A percentile compares a stretch with the other conserved stretches of the same genome.
phyloP scores from a whole-genome alignment of 1,140 invertebrate species.

The Cydia fagiglandana region DNA sequence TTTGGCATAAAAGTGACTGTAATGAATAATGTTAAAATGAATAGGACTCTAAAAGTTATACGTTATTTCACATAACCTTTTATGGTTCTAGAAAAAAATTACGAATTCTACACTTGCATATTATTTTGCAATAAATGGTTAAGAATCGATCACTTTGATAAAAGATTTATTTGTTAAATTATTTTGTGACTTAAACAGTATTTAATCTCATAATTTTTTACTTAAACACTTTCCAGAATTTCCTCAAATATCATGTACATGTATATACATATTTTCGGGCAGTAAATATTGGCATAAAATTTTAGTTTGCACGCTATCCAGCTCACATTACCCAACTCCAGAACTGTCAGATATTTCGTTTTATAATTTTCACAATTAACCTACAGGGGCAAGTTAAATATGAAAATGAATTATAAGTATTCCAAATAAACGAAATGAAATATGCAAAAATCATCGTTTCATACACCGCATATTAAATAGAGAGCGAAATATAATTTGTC shows the following conservation, averaged over 20 bases:
- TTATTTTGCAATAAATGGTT: too few species aligned
- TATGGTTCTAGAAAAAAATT: too few species aligned
- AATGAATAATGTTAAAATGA: not conserved
- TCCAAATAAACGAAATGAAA: constrained; percentile 8
- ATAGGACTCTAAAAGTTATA: too few species aligned
- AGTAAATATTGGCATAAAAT: not conserved
- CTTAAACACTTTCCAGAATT: not conserved
- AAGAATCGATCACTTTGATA: too few species aligned
- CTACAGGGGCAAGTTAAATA: not conserved
- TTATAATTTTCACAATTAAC: not conserved
- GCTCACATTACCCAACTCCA: not conserved
- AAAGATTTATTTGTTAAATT: too few species aligned
- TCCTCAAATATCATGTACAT: not conserved
- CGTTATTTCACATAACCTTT: too few species aligned
- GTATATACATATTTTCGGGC: not conserved
- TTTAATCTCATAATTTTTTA: too few species aligned
- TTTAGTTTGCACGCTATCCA: not conserved
- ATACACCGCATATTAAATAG: constrained; percentile 35
- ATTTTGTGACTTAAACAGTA: too few species aligned
- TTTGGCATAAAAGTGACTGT: not conserved
- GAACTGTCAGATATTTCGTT: not conserved
- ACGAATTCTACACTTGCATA: too few species aligned
- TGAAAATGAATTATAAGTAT: not conserved
- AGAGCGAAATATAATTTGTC: constrained; percentile 47
- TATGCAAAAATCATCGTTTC: constrained; percentile 30